Base-by-base conservation (phyloP, 2,888 invertebrate species). In the Aphodius granarius region DNA sequence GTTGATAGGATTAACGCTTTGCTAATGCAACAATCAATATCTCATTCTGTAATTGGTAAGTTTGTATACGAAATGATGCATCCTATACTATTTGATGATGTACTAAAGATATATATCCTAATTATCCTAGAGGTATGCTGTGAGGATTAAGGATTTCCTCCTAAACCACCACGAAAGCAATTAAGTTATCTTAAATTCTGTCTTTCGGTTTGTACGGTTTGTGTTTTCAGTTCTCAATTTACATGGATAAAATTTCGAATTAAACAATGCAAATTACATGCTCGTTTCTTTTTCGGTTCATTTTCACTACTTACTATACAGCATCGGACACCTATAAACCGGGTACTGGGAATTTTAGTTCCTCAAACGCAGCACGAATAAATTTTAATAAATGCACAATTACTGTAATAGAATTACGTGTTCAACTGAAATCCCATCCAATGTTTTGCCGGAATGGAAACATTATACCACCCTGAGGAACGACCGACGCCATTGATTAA, bases 401-500 rank as follows among this genome's bases (percentile, higher is more conserved):
- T 66, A 66, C 20, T 23, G 43, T 15, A 66, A 6, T 22, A 66
- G 65, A 73, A 66, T 73, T 73, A 66, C 66, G 73, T 22, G 73
- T 66, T 73, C 66, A 20, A 19, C 66, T 65, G 19, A 23, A 66
- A 66, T 66, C 23, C 23, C 64, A 22, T n/a, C 73, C 66, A 73
- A 18, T 66, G 66, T 73, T 73, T 73, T 66, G 65, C 66, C 66
- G 62, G 66, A 73, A 73, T 66, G 66, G 73, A 73, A 73, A 73
- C 73, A 23, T 65, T 73, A 66, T 66, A 66, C 73, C 66, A 66
- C 65, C 73, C 66, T 15, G 73, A 63, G 73, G 64, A 66, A 18
- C 43, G 13, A 73, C 66, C 43, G 13, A 73, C 66, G 16, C 72
- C 73, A 73, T 73, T 73, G 73, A 73, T 73, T 73, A 73, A 73